These are phyloP conservation scores for pig (Sus scrofa) DNA, from an alignment of 2,113 vertebrate species.

Conservation along the genomic window DNA sequence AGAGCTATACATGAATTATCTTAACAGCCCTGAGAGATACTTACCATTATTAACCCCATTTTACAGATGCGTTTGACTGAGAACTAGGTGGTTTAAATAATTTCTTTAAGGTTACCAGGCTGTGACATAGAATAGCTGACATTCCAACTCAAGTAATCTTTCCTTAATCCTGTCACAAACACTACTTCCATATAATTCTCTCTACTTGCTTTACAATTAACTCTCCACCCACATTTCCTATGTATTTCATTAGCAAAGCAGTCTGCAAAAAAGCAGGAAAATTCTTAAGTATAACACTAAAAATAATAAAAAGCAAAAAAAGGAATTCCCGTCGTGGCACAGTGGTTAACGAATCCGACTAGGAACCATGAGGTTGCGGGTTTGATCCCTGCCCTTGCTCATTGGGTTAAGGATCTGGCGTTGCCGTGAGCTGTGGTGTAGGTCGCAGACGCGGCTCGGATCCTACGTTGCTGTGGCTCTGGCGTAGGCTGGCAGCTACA, in stretches of 20 bases:
- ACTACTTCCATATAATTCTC: not conserved
- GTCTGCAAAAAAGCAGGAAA: not conserved
- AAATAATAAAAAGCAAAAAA: conserved; percentile 53
- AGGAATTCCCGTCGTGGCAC: too few relatives aligned
- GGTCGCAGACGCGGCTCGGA: too few relatives aligned
- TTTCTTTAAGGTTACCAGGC: not conserved
- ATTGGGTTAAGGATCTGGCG: too few relatives aligned
- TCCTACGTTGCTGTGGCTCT: too few relatives aligned
- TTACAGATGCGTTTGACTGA: conserved; percentile 12
- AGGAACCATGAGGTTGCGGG: too few relatives aligned
- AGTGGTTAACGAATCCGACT: too few relatives aligned
- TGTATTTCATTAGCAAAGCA: conserved; percentile 46
- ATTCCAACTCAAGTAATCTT: not conserved
- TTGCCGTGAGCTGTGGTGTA: too few relatives aligned
- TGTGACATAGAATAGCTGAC: not conserved
- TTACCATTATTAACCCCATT: not conserved
- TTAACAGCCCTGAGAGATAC: not conserved
- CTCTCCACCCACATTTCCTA: not conserved
- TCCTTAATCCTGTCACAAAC: not conserved
- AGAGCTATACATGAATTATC: not conserved
- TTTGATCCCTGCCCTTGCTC: too few relatives aligned
- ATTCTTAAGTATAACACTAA: conserved; percentile 31
- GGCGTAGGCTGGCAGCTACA: too few relatives aligned
- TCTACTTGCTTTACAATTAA: not conserved
- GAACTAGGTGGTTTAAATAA: not conserved